These are phyloP conservation scores for Notiomystis cincta DNA, from an alignment of 2,113 vertebrate species.

Conservation along the genomic window DNA sequence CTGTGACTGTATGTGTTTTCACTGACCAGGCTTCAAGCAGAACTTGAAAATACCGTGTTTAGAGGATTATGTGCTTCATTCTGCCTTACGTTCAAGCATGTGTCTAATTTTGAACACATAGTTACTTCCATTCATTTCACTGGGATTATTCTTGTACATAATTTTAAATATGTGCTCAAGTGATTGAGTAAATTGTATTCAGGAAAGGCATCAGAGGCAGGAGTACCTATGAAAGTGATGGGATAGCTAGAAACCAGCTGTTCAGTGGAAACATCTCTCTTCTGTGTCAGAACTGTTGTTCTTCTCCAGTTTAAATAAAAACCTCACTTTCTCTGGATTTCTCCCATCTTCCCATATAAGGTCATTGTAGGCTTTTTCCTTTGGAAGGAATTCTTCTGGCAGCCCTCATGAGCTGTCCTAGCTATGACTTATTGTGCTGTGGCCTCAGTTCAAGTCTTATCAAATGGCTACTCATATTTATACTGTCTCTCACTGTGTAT, in stretches of 20 bases:
- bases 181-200: not conserved
- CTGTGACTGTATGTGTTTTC: not conserved
- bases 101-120: conserved; percentile 6
- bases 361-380: not conserved
- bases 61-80: conserved; percentile 4
- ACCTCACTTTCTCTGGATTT: not conserved
- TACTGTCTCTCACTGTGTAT: not conserved
- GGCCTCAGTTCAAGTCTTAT: not conserved
- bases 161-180: not conserved
- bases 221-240: not conserved
- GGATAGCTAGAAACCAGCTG: not conserved
- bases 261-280: not conserved
- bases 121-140: conserved; percentile 1
- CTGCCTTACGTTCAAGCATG: not conserved
- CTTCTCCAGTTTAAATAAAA: not conserved
- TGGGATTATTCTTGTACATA: not conserved
- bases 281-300: not conserved
- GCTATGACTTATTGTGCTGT: not conserved
- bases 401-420: not conserved
- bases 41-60: not conserved
- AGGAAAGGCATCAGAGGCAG: not conserved
- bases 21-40: not conserved
- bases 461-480: not conserved
- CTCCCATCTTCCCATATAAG: not conserved
- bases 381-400: not conserved